Base-by-base conservation (phyloP, 2,797 vertebrate genomes). In the Hydrocynus forskahlii region DNA sequence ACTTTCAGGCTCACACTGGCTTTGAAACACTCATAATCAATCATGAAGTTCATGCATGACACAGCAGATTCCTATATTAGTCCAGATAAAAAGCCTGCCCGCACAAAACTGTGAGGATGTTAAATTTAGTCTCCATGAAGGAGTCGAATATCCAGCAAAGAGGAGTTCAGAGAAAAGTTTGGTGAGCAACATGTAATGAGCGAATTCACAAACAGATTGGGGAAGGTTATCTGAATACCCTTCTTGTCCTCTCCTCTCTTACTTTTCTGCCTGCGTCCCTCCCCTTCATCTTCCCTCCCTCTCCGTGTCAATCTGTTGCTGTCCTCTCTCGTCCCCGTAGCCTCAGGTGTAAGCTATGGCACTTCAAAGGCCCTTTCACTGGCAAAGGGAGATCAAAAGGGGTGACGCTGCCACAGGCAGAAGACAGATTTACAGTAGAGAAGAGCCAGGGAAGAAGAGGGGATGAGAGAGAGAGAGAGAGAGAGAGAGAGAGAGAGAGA, bases 281-380 rank as follows among this genome's bases (percentile, higher is more conserved):
- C 63, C 67, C 62, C 50, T 75, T 82, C 70, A 59, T 80, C 38
- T 72, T 78, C 66, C 74, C 62, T 9, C 55, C 19, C 38, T 52
- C 50, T 48, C 29, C 29, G 21, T 50, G 14, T 79, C 23, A 54
- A 29, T 73, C 75, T 40, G 21, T 69, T 69, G n/a, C 67, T 73
- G 60, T 69, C 43, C 81, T 86, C 75, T 70, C 50, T 54, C 45
- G 48, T 12, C 63, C 38, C 67, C 76, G 70, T 80, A 84, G 87
- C 90, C 86, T 79, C 83, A 83, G 89, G 89, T 90, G 83, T 90
- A 86, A 87, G 83, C 63, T 76, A 69, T 76, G 78, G 81, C 86
- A 89, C 86, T 86, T 91, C 89, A 91, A 90, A 92, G 89, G 80
- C 79, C 85, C 74, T 29, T 88, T 86, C 81, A 63, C 81, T 86